Evolutionary conservation across 2,113 vertebrate genomes (phyloP).

Genomic region (Plestiodon gilberti): DNA sequence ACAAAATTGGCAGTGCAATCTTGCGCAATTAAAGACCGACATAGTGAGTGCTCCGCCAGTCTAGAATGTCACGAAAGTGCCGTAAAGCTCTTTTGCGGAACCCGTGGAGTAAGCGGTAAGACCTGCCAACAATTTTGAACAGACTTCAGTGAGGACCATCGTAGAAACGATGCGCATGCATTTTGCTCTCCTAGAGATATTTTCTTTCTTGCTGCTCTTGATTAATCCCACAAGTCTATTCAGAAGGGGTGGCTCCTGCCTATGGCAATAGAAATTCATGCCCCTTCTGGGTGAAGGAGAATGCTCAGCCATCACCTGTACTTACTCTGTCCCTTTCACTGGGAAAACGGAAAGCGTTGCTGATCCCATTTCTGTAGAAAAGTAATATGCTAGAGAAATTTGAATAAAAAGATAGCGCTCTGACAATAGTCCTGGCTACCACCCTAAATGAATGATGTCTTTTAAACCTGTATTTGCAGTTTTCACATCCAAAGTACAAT

Average conservation of each 20-base stretch:
- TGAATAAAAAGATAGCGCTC: slow-evolving; percentile 35
- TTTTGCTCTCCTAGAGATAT: neutral
- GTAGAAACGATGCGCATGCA: neutral
- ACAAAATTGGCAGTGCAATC: too few relatives aligned
- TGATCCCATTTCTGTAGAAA: neutral
- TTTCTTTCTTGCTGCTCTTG: neutral
- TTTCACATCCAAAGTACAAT: slow-evolving; percentile 47
- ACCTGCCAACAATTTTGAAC: neutral
- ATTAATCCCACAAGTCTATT: slow-evolving; percentile 14
- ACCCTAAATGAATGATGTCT: slow-evolving; percentile 43
- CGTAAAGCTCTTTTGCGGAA: too few relatives aligned
- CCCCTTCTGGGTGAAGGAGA: slow-evolving; percentile 4
- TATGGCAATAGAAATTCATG: neutral
- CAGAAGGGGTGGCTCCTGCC: neutral
- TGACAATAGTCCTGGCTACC: slow-evolving; percentile 31
- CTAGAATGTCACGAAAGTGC: too few relatives aligned
- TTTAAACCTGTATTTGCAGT: slow-evolving; percentile 51
- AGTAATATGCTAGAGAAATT: neutral
- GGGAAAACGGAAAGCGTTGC: slow-evolving; percentile 10
- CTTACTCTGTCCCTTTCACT: slow-evolving; percentile 17
- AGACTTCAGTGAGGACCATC: neutral
- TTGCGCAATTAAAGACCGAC: too few relatives aligned
- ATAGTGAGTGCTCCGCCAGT: too few relatives aligned
- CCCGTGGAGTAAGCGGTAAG: too few relatives aligned
- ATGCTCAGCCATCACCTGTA: neutral